Evolutionary conservation across 2,113 vertebrate genomes (phyloP).

Genomic region (Tinamus guttatus): DNA sequence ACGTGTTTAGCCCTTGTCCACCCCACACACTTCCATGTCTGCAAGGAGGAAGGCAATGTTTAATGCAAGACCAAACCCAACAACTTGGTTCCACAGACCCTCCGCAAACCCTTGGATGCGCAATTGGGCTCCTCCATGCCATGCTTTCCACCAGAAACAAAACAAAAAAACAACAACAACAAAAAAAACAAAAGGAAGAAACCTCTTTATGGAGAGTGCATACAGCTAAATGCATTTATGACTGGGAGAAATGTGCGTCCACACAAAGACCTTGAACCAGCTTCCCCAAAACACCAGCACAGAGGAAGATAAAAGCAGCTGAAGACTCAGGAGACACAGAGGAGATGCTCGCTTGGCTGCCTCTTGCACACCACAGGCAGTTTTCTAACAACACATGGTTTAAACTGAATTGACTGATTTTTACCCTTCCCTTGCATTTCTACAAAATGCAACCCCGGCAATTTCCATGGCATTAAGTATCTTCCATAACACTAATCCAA

Average conservation of each 20-base stretch:
- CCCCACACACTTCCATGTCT: too few species aligned
- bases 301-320: background rate
- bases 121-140: background rate
- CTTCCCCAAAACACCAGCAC: background rate
- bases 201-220: background rate
- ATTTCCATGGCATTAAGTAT: background rate
- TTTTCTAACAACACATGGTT: background rate
- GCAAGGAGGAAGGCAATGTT: background rate
- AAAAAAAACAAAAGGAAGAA: background rate
- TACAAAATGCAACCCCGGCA: background rate
- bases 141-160: background rate
- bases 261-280: too few species aligned
- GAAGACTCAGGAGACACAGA: background rate
- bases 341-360: background rate
- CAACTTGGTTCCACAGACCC: background rate
- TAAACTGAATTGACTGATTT: background rate
- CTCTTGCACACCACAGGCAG: background rate
- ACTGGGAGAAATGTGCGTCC: background rate
- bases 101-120: too few species aligned
- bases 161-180: too few species aligned
- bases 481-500: background rate
- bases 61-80: fast-evolving
- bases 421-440: background rate
- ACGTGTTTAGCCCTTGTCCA: background rate
- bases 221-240: background rate